Conservation (phyloP, 1,140 invertebrate genomes). For the Physella acuta region DNA sequence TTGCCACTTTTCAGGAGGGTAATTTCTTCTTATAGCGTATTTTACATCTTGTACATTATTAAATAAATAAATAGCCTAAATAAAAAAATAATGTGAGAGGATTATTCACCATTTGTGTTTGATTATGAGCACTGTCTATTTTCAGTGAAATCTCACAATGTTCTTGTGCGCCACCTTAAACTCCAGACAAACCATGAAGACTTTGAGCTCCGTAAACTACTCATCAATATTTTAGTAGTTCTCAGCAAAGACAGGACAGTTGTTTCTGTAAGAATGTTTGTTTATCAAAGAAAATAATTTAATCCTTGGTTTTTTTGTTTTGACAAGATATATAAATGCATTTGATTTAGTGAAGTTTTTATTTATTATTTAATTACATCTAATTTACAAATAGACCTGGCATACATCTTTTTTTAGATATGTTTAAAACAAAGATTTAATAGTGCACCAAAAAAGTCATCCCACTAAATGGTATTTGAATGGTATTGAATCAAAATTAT, state of each 20-base stretch:
- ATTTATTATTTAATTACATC: not conserved
- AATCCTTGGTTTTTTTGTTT: not conserved
- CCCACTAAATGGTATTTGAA: too few species aligned
- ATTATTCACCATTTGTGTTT: not conserved
- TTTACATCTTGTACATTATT: too few species aligned
- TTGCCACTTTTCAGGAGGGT: constrained; percentile 61
- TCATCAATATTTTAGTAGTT: constrained; percentile 56
- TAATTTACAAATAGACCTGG: not conserved
- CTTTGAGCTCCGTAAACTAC: constrained; percentile 61
- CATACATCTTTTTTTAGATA: too few species aligned
- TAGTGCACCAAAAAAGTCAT: too few species aligned
- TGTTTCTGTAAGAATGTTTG: constrained; percentile 52
- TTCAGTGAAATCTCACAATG: constrained; percentile 60
- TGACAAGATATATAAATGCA: too few species aligned
- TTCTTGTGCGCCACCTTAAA: constrained; percentile 58
- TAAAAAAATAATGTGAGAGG: not conserved
- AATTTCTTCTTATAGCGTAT: constrained; percentile 5
- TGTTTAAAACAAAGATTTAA: too few species aligned
- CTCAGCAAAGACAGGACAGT: constrained; percentile 51
- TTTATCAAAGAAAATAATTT: too few species aligned
- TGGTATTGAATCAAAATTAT: too few species aligned
- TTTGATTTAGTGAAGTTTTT: not conserved
- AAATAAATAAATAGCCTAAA: constrained; percentile 1
- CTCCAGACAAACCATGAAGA: constrained; percentile 58
- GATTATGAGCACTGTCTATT: constrained; percentile 27